These are phyloP conservation scores for Hoplodrina ambigua DNA, from an alignment of 2,888 invertebrate species.

Conservation along the genomic window DNA sequence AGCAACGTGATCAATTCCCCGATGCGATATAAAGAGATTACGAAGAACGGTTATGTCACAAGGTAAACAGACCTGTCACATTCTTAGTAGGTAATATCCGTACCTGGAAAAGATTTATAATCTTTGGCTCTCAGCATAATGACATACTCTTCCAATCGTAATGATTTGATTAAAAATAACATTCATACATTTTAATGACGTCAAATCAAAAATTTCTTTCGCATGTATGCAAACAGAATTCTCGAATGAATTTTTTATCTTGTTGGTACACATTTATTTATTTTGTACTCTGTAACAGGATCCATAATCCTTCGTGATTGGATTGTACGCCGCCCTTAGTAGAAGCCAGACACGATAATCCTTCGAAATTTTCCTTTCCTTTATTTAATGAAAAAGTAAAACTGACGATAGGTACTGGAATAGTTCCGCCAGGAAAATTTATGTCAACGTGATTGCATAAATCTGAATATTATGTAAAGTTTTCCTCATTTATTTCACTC, in stretches of 20 bases:
- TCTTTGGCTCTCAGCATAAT: constrained; percentile 12
- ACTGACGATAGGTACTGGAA: constrained; percentile 2
- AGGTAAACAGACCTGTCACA: constrained; percentile 48
- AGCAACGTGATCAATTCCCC: constrained; percentile 62
- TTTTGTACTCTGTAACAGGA: constrained; percentile 48
- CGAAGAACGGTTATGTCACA: constrained; percentile 63
- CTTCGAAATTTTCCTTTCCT: constrained; percentile 27
- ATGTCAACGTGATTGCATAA: constrained; percentile 8
- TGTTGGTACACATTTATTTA: constrained; percentile 41
- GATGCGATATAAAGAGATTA: constrained; percentile 64
- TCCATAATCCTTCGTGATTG: constrained; percentile 60
- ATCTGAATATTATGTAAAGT: constrained; percentile 18
- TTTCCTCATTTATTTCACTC: constrained; percentile 32
- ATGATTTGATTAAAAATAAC: constrained; percentile 32
- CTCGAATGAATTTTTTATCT: constrained; percentile 18
- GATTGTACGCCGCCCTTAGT: constrained; percentile 57
- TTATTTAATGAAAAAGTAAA: constrained; percentile 37
- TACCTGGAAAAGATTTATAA: constrained; percentile 50
- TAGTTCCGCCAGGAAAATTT: constrained; percentile 13
- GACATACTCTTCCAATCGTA: constrained; percentile 16
- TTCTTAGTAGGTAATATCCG: constrained; percentile 53
- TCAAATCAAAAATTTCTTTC: not conserved
- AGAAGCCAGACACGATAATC: constrained; percentile 48
- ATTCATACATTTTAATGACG: constrained; percentile 13
- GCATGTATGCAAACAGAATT: constrained; percentile 26